These are phyloP conservation scores for Yasuhikotakia modesta DNA, from an alignment of 2,797 vertebrate species.

Conservation along the genomic window DNA sequence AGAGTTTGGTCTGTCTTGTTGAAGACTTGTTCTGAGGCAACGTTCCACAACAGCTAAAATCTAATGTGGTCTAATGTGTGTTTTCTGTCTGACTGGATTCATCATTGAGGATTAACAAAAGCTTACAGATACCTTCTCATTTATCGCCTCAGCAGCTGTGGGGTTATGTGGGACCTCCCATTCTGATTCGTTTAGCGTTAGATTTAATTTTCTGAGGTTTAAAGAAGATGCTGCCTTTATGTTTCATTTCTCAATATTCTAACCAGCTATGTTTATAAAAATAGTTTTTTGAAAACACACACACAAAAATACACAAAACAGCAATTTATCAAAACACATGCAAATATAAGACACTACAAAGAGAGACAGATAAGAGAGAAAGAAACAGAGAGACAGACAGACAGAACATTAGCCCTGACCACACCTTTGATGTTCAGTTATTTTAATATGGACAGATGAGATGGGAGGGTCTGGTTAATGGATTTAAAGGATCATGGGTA, in stretches of 20 bases:
- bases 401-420: constrained; percentile 42
- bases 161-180: constrained; percentile 3
- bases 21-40: too few species aligned
- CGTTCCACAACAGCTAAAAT: too few species aligned
- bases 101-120: constrained; percentile 34
- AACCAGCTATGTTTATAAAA: too few species aligned
- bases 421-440: constrained; percentile 29
- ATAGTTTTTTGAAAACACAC: too few species aligned
- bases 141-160: constrained; percentile 41
- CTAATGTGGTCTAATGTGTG: too few species aligned
- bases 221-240: too few species aligned
- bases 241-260: too few species aligned
- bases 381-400: constrained; percentile 14
- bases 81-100: too few species aligned
- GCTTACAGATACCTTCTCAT: constrained; percentile 33
- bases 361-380: background rate
- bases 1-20: background rate
- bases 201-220: too few species aligned
- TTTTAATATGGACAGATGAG: constrained; percentile 37
- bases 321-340: constrained; percentile 19
- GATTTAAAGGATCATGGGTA: constrained; percentile 42
- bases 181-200: too few species aligned
- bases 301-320: too few species aligned
- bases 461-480: constrained; percentile 28
- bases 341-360: constrained; percentile 15